A percentile compares a stretch with the other conserved stretches of the same genome.
phyloP scores from a whole-genome alignment of 2,797 vertebrate species.

The Sphenodon punctatus region DNA sequence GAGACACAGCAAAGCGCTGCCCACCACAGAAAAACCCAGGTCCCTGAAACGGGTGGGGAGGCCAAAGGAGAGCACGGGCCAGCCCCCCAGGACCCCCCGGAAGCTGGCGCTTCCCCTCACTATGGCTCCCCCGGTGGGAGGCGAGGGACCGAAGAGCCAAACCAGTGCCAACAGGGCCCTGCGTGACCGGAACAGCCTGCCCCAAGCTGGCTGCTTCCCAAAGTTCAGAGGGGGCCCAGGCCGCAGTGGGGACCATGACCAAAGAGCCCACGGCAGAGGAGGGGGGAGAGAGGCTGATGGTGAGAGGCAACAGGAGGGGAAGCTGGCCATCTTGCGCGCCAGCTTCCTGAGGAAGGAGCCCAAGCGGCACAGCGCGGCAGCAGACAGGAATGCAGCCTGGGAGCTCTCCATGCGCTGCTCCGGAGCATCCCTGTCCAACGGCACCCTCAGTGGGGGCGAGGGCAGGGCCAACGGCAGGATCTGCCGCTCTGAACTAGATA shows the following conservation, averaged over 20 bases:
- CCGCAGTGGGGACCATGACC: conserved; percentile 56
- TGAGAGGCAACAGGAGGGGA: conserved; percentile 72
- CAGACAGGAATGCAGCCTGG: conserved; percentile 42
- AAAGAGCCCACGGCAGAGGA: conserved; percentile 8
- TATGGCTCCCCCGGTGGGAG: neutral
- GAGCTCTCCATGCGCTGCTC: conserved; percentile 55
- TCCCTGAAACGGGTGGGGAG: conserved; percentile 66
- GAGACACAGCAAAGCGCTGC: conserved; percentile 60
- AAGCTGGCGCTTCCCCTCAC: conserved; percentile 64
- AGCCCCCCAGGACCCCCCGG: conserved; percentile 76
- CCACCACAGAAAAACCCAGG: conserved; percentile 56
- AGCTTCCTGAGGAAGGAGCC: conserved; percentile 82
- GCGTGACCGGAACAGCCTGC: conserved; percentile 54
- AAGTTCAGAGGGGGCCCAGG: conserved; percentile 32
- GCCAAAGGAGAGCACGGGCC: conserved; percentile 68
- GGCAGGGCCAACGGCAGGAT: conserved; percentile 72
- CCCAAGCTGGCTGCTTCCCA: conserved; percentile 59
- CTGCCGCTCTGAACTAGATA: conserved; percentile 56
- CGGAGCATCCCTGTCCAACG: conserved; percentile 69
- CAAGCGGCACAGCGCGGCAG: conserved; percentile 61
- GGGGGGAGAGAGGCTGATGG: conserved; percentile 60
- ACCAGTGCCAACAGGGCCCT: conserved; percentile 52
- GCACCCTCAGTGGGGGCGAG: conserved; percentile 59
- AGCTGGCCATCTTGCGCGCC: conserved; percentile 80
- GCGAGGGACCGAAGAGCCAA: conserved; percentile 15